Evolutionary conservation across 37 sponge, comb jelly and placozoan genomes (phyloP).

Genomic region (Hexactinellida sp.): DNA sequence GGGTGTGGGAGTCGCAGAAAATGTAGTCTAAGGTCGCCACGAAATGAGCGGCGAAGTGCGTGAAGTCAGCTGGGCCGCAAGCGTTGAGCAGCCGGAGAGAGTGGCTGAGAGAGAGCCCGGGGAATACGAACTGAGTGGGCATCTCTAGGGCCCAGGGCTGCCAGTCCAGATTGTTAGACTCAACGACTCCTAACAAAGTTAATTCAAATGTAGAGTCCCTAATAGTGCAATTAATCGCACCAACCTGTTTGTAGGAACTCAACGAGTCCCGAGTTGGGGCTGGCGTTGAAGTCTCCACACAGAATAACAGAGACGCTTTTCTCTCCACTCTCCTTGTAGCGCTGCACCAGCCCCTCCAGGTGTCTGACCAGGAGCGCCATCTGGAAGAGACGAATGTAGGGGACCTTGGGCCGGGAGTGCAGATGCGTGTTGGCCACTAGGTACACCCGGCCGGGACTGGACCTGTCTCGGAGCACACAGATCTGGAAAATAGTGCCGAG

Average conservation of each 20-base stretch:
- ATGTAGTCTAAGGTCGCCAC: constrained; percentile 58
- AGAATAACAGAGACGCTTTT: constrained; percentile 26
- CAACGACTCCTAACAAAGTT: neutral
- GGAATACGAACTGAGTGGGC: neutral
- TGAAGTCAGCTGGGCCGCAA: constrained; percentile 31
- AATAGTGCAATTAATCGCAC: neutral
- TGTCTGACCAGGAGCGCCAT: constrained; percentile 24
- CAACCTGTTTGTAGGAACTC: constrained; percentile 35
- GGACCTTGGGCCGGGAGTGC: constrained; percentile 44
- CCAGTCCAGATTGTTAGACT: neutral
- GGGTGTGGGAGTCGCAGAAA: constrained; percentile 31
- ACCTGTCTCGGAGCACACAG: neutral
- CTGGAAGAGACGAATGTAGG: constrained; percentile 62
- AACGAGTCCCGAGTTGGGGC: constrained; percentile 54
- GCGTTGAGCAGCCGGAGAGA: constrained; percentile 42
- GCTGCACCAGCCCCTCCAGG: constrained; percentile 18
- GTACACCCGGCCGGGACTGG: constrained; percentile 10
- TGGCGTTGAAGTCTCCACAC: constrained; percentile 77
- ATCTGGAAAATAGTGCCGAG: constrained; percentile 1
- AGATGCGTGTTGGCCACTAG: constrained; percentile 65
- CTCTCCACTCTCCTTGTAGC: neutral
- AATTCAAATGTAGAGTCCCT: neutral
- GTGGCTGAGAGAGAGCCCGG: neutral
- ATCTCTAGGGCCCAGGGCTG: neutral
- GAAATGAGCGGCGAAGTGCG: constrained; percentile 48